These are phyloP conservation scores for Threskiornis aethiopicus DNA, from an alignment of 2,797 vertebrate species.

Conservation along the genomic window DNA sequence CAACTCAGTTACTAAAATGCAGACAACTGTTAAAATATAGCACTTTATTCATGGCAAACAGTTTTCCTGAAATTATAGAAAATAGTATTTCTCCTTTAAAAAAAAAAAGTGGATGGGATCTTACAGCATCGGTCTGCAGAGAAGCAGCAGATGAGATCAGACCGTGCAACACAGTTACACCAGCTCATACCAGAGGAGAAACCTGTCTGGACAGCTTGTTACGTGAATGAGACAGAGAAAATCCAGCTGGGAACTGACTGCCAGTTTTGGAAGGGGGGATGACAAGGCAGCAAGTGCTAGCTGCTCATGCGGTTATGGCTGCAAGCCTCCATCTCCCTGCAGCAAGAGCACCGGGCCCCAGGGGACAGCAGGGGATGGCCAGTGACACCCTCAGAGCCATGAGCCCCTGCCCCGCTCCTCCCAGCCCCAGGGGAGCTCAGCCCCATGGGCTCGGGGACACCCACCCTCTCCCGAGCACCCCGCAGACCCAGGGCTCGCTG, in stretches of 20 bases:
- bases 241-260: neutral
- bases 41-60: slow-evolving; percentile 54
- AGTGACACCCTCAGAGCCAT: neutral
- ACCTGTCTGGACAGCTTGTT: neutral
- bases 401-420: neutral
- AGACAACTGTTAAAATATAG: slow-evolving; percentile 45
- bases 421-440: neutral
- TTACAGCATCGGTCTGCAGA: neutral
- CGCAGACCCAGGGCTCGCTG: neutral
- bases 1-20: neutral
- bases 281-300: neutral
- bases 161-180: neutral
- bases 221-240: neutral
- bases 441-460: neutral
- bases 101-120: neutral
- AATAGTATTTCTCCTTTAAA: neutral
- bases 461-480: neutral
- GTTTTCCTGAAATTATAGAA: slow-evolving; percentile 26
- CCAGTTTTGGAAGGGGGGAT: neutral
- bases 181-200: neutral
- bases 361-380: fast-evolving
- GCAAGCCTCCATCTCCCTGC: fast-evolving
- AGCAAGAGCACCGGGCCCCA: neutral
- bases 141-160: neutral
- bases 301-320: fast-evolving